Percentiles rank a stretch among this genome's conserved stretches.
Evolutionary conservation across 2,888 invertebrate species (phyloP).

Genomic region (Drosophila flavopinicola): DNA sequence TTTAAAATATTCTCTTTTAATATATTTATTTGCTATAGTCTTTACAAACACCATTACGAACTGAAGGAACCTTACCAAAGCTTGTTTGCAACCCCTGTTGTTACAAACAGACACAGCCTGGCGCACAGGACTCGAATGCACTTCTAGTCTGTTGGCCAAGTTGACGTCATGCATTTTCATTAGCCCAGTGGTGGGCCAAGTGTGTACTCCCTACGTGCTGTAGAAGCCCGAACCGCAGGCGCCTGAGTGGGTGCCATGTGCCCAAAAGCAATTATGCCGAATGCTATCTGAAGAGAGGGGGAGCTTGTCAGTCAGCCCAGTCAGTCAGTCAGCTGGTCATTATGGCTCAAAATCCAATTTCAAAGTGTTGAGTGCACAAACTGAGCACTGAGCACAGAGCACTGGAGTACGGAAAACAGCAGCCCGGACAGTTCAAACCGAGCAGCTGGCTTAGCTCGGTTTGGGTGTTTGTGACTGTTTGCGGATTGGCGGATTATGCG

Average conservation of each 20-base stretch:
- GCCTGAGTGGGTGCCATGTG: slow-evolving; percentile 44
- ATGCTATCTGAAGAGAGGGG: slow-evolving; percentile 22
- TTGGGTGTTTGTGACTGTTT: slow-evolving; percentile 7
- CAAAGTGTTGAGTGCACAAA: slow-evolving; percentile 59
- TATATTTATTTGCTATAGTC: no score
- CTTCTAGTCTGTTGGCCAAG: slow-evolving; percentile 3
- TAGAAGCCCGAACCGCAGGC: slow-evolving; percentile 24
- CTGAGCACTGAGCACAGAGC: slow-evolving; percentile 17
- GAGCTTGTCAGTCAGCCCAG: slow-evolving; percentile 28
- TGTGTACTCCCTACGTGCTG: slow-evolving; percentile 9
- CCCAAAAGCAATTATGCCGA: slow-evolving; percentile 68
- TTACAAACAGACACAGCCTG: neutral
- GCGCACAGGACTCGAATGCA: slow-evolving; percentile 21
- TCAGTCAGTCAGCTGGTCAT: slow-evolving; percentile 47
- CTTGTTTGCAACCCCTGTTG: neutral
- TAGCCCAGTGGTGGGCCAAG: slow-evolving; percentile 33
- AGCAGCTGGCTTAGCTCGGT: slow-evolving; percentile 3
- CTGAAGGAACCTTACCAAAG: neutral
- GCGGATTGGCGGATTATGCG: slow-evolving; percentile 31
- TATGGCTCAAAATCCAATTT: slow-evolving; percentile 69
- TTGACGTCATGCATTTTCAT: slow-evolving; percentile 53
- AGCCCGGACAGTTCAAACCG: slow-evolving; percentile 2
- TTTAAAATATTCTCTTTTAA: no score
- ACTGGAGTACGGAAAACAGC: slow-evolving; percentile 10
- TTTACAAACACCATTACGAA: neutral